These are phyloP conservation scores for Palaemon carinicauda DNA, from an alignment of 1,140 invertebrate species.

Conservation along the genomic window DNA sequence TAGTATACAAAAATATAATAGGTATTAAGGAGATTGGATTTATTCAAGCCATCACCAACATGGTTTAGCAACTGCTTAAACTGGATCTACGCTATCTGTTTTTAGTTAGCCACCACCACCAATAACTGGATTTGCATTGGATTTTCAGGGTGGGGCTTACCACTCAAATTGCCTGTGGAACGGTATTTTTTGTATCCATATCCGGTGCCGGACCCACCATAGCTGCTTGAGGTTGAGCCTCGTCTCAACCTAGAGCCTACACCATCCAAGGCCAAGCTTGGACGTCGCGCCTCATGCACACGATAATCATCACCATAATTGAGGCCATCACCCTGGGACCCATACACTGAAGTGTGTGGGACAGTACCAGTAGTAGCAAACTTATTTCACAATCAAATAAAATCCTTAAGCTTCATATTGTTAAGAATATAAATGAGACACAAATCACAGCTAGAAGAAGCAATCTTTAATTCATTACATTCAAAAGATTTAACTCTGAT, in stretches of 20 bases:
- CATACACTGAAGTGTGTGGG: constrained; percentile 51
- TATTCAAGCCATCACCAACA: background rate
- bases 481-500: background rate
- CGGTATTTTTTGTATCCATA: constrained; percentile 53
- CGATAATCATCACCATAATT: constrained; percentile 53
- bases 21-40: background rate
- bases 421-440: background rate
- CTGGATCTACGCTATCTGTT: constrained; percentile 12
- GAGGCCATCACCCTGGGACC: constrained; percentile 52
- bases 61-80: background rate
- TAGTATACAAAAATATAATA: too few relatives aligned
- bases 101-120: constrained; percentile 38
- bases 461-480: background rate
- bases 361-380: constrained; percentile 11
- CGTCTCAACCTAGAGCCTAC: constrained; percentile 33
- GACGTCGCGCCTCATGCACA: constrained; percentile 56
- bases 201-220: constrained; percentile 23
- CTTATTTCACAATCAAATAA: background rate
- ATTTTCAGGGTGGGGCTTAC: constrained; percentile 49
- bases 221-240: constrained; percentile 25
- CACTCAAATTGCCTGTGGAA: constrained; percentile 59
- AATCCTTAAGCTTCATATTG: background rate
- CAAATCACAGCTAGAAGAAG: background rate
- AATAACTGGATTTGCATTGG: constrained; percentile 12
- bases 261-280: constrained; percentile 45